Evolutionary conservation across 2,888 invertebrate species (phyloP), one percentile per base, ranked within the genome.

Genomic region (Anticlea derivata): DNA sequence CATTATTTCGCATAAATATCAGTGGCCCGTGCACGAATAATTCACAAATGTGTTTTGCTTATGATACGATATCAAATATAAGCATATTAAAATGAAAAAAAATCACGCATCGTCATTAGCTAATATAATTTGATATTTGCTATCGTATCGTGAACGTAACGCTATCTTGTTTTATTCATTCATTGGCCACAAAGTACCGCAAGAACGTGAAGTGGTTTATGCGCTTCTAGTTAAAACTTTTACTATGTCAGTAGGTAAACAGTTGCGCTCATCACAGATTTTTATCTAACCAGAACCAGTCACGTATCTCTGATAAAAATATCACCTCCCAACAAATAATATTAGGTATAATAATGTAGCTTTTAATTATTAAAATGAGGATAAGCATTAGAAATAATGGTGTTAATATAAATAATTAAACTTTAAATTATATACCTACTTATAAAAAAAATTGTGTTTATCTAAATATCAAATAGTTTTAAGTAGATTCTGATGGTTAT

Each of bases 361-460:
- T 20, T 29, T 40, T 23, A 40, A 30, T 37, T 30, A 30, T 34
- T 29, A 13, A 29, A 7, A 22, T 20, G 7, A 10, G 8, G 27
- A 45, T 20, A 6, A 11, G 7, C 26, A 34, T 31, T 34, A 26
- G 13, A 46, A 10, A 46, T 45, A 27, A 44, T 27, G 7, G 37
- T 30, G 10, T 17, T 31, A 31, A 45, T 45, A 8, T 46, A 46
- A 30, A 24, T 46, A 46, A 35, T 17, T 46, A 30, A 29, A 24
- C 13, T 37, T 22, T 29, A 35, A 45, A 37, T 37, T 17, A 17
- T 2, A 17, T 17, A 17, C 2, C 2, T 17, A 17, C 4, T 17
- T n/a, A n/a, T n/a, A 4, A 17, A 17, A 17, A 17, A 3, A 17
- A 17, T 17, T 2, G 17, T 17, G 17, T 27, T 30, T 12, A 30